phyloP scores from a whole-genome alignment of 2,797 vertebrate species.

The Oophaga sylvatica region DNA sequence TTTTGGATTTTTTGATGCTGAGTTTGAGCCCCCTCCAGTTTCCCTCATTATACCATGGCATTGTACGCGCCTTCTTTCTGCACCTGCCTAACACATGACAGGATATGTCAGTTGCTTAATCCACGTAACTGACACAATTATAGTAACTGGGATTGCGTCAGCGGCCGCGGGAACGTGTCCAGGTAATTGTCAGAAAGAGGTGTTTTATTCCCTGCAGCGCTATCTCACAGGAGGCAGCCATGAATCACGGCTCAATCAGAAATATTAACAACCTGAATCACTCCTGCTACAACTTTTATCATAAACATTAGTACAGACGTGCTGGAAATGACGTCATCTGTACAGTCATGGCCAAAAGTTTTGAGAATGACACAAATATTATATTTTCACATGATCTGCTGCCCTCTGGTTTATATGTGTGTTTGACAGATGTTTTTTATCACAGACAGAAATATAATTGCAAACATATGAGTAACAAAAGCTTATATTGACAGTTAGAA shows the following conservation, averaged over 20 bases:
- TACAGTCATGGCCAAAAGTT: too few relatives aligned
- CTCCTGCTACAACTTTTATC: not conserved
- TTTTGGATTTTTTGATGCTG: not conserved
- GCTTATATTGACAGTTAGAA: too few relatives aligned
- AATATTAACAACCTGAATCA: slow-evolving; percentile 6
- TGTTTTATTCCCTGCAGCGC: not conserved
- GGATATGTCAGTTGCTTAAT: not conserved
- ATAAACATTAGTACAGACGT: not conserved
- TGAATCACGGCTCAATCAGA: slow-evolving; percentile 10
- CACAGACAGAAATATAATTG: too few relatives aligned
- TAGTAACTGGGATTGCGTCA: slow-evolving; percentile 23
- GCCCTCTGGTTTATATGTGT: too few relatives aligned
- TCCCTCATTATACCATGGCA: not conserved
- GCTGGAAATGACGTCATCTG: not conserved
- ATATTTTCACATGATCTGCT: too few relatives aligned
- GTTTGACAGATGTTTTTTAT: too few relatives aligned
- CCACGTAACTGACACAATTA: not conserved
- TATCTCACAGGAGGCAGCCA: not conserved
- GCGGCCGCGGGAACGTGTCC: not conserved
- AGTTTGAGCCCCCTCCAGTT: not conserved
- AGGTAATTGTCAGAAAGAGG: not conserved
- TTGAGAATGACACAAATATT: too few relatives aligned
- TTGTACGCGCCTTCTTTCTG: not conserved
- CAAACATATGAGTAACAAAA: too few relatives aligned
- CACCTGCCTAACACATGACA: not conserved